These are phyloP conservation scores for Tenthredo livida DNA, from an alignment of 2,888 invertebrate species.

Conservation along the genomic window DNA sequence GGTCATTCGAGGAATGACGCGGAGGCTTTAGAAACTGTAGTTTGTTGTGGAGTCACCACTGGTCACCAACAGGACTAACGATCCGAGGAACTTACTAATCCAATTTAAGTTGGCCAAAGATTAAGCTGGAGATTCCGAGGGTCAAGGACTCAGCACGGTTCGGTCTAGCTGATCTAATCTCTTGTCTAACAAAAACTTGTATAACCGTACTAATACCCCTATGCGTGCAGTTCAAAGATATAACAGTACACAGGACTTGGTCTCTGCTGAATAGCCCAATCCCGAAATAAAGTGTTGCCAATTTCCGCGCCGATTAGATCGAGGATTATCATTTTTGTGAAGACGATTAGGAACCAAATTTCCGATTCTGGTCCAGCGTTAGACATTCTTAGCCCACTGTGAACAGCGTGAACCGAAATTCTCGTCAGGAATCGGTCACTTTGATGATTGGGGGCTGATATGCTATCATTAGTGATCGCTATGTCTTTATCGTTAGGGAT, in stretches of 20 bases:
- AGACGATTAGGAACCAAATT: too few relatives aligned
- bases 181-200: conserved; percentile 47
- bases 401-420: background rate
- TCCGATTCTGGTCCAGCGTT: too few relatives aligned
- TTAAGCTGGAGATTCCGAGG: conserved; percentile 54
- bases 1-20: conserved; percentile 38
- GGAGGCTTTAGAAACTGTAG: conserved; percentile 40
- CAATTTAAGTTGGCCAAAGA: conserved; percentile 54
- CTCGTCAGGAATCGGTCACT: background rate
- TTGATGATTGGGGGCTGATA: background rate
- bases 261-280: background rate
- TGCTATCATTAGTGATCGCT: background rate
- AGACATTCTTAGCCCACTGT: background rate
- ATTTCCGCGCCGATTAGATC: background rate
- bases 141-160: conserved; percentile 49
- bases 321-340: background rate
- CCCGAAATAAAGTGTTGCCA: background rate
- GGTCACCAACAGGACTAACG: conserved; percentile 50
- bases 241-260: background rate
- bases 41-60: conserved; percentile 45
- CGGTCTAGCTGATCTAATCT: conserved; percentile 33
- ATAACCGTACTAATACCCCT: conserved; percentile 16
- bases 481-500: background rate
- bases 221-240: background rate
- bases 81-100: conserved; percentile 51